A percentile compares a stretch with the other conserved stretches of the same genome.
Conservation (phyloP, 2,113 vertebrate genomes). For the Psephotus haematonotus region DNA sequence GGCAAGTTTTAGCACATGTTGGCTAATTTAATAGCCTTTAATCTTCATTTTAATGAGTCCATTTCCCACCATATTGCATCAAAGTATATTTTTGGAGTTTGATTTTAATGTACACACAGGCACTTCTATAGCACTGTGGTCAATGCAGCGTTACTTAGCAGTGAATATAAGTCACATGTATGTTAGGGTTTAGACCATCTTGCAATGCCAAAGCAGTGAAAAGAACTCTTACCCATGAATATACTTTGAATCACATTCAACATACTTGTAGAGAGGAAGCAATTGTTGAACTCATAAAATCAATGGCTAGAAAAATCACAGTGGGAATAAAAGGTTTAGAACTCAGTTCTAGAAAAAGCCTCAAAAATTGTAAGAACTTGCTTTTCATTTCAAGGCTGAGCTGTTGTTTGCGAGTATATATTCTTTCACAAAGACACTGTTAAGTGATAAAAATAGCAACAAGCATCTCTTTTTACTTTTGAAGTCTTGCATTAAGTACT, state of each 20-base stretch:
- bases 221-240: not conserved
- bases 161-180: not conserved
- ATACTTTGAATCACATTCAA: not conserved
- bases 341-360: not conserved
- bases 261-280: not conserved
- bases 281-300: not conserved
- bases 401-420: not conserved
- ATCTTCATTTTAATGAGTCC: not conserved
- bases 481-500: not conserved
- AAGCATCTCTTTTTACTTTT: not conserved
- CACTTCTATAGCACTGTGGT: not conserved
- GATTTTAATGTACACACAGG: not conserved
- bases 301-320: not conserved
- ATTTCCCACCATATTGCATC: not conserved
- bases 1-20: conserved; percentile 1
- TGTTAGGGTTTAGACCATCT: not conserved
- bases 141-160: not conserved
- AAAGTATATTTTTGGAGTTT: not conserved
- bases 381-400: not conserved
- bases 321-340: not conserved
- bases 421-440: not conserved
- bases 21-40: not conserved
- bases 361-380: not conserved
- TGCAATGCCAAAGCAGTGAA: not conserved
- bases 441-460: not conserved